Conservation (phyloP, 2,888 invertebrate genomes). For the Chrysodeixis includens region DNA sequence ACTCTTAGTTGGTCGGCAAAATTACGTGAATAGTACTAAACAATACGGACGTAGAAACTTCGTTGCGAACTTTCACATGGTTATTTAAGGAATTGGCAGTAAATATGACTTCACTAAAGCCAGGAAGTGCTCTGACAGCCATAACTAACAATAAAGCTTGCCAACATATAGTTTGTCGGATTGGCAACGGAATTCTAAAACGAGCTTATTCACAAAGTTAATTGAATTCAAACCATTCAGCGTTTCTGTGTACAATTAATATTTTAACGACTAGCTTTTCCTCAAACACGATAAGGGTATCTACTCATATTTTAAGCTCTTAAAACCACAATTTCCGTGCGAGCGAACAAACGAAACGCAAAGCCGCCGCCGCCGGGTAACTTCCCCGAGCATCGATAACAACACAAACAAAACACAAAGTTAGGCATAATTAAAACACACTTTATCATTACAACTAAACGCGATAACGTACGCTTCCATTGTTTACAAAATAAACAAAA, state of each 20-base stretch:
- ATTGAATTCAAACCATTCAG: constrained; percentile 8
- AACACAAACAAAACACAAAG: constrained; percentile 37
- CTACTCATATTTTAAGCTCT: constrained; percentile 9
- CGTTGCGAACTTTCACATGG: constrained; percentile 6
- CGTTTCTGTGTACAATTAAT: neutral
- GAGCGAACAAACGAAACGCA: constrained; percentile 14
- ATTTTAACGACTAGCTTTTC: neutral
- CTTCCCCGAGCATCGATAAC: constrained; percentile 35
- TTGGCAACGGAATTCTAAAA: constrained; percentile 13
- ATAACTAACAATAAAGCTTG: constrained; percentile 27
- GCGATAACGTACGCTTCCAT: constrained; percentile 71
- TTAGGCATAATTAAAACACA: constrained; percentile 44
- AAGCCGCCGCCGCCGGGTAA: constrained; percentile 14
- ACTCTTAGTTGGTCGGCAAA: neutral
- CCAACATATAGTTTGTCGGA: constrained; percentile 24
- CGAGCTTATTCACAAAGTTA: neutral
- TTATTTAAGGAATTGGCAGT: constrained; percentile 45
- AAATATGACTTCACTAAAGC: constrained; percentile 16
- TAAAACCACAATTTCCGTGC: constrained; percentile 28
- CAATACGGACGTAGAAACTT: neutral
- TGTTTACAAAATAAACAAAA: constrained; percentile 85
- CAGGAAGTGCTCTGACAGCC: constrained; percentile 26
- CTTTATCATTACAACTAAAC: constrained; percentile 54
- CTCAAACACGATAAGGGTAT: neutral
- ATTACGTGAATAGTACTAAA: neutral